These are phyloP conservation scores for Heliconius eleuchia DNA, from an alignment of 1,140 invertebrate species.

Conservation along the genomic window DNA sequence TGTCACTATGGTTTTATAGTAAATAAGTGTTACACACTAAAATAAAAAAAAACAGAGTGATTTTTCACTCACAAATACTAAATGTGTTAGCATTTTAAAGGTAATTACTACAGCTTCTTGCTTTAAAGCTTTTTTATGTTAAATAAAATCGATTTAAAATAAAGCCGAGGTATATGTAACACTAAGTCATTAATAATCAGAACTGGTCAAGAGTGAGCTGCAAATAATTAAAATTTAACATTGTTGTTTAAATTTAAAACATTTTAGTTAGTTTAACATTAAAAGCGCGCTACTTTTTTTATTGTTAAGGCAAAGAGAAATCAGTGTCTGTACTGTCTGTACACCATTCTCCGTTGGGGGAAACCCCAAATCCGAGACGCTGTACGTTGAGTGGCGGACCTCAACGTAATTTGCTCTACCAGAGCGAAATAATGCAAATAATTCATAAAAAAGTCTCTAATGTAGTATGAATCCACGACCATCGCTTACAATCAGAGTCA, in stretches of 20 bases:
- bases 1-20: background rate
- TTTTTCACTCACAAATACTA: background rate
- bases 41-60: background rate
- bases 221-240: background rate
- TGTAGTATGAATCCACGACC: no score
- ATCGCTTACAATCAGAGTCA: no score
- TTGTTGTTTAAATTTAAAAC: background rate
- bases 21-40: background rate
- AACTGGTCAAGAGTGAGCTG: background rate
- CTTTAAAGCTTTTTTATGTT: constrained; percentile 11
- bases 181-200: constrained; percentile 11
- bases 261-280: no score
- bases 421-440: background rate
- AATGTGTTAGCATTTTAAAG: background rate
- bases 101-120: constrained; percentile 1
- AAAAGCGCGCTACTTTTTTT: background rate
- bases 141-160: constrained; percentile 11
- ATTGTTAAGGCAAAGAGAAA: background rate
- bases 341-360: no score
- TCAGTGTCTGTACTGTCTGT: background rate
- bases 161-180: background rate
- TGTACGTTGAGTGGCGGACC: background rate
- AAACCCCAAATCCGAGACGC: background rate
- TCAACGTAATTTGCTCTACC: no score
- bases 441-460: no score